Base-by-base conservation (phyloP, 2,888 invertebrate species). In the Diarsia dahlii region DNA sequence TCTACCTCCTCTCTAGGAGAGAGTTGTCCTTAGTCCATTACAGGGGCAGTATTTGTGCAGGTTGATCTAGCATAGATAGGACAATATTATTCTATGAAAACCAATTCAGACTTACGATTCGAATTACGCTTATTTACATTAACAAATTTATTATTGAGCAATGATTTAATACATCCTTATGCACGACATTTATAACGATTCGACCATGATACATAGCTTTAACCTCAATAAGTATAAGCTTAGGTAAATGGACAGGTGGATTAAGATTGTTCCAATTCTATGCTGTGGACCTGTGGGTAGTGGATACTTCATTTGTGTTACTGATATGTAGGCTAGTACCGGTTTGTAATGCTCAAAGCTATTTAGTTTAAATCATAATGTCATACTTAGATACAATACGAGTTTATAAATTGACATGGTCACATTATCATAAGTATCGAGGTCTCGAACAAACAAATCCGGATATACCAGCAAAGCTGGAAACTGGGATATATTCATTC, bases 221-320 rank as follows among this genome's bases (percentile, higher is more conserved):
- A 70, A 56, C 58, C 50, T 74, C 58, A 34, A 71, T 80, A 70
- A 28, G 50, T 68, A 66, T 50, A 12, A 23, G 56, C 10, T 56
- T 63, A 71, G 60, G 68, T 78, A 66, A 69, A 76, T n/a, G 23
- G 71, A 71, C 85, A 84, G 75, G 71, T 81, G 78, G 71, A 84
- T 74, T 84, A 63, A 78, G 56, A 65, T 67, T 66, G 76, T 74
- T 76, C 73, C 73, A 71, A 78, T 78, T 84, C 60, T 60, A 5
- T 15, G n/a, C n/a, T n/a, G 18, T 28, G 28, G 28, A 2, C 28
- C 56, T 18, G 70, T 73, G 39, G 78, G 74, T 28, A 56, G 52
- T 56, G n/a, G 58, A 28, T 62, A 34, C 18, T 68, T 34, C 13
- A 46, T 82, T 74, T 71, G 68, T 78, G 39, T 66, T 13, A 45